A percentile compares a stretch with the other conserved stretches of the same genome.
Evolutionary conservation across 1,140 invertebrate species (phyloP).

Genomic region (Sminthurinus signatus): DNA sequence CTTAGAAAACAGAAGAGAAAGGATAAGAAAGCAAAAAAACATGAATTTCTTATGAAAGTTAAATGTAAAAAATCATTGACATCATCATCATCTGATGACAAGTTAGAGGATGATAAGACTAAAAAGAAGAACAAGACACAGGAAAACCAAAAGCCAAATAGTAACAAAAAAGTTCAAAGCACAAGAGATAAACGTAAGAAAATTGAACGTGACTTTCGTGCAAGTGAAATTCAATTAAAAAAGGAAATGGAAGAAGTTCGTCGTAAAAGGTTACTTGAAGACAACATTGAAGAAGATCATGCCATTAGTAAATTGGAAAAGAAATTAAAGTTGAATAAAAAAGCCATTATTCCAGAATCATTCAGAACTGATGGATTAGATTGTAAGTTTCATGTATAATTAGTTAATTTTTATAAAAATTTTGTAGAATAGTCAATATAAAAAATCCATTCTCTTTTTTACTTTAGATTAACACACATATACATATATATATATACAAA

Average conservation of each 20-base stretch:
- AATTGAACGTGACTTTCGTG: background rate
- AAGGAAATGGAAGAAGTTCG: slow-evolving; percentile 52
- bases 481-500: slow-evolving; percentile 14
- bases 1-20: too few species aligned
- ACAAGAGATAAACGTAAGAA: too few species aligned
- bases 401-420: too few species aligned
- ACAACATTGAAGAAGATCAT: slow-evolving; percentile 70
- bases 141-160: too few species aligned
- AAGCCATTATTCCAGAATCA: slow-evolving; percentile 65
- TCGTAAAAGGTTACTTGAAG: slow-evolving; percentile 57
- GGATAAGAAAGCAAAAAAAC: too few species aligned
- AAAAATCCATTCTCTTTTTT: too few species aligned
- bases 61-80: slow-evolving; percentile 42
- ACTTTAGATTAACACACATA: slow-evolving; percentile 33
- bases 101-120: too few species aligned
- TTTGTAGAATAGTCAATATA: too few species aligned
- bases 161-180: too few species aligned
- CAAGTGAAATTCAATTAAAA: slow-evolving; percentile 41
- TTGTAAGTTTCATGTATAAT: slow-evolving; percentile 60
- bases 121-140: too few species aligned
- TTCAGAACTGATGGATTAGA: slow-evolving; percentile 77
- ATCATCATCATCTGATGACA: background rate
- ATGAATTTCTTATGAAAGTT: too few species aligned
- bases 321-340: slow-evolving; percentile 71
- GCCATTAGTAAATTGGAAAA: slow-evolving; percentile 75